Evolutionary conservation across 2,888 invertebrate genomes (phyloP).

Genomic region (Folsomia manolachei): DNA sequence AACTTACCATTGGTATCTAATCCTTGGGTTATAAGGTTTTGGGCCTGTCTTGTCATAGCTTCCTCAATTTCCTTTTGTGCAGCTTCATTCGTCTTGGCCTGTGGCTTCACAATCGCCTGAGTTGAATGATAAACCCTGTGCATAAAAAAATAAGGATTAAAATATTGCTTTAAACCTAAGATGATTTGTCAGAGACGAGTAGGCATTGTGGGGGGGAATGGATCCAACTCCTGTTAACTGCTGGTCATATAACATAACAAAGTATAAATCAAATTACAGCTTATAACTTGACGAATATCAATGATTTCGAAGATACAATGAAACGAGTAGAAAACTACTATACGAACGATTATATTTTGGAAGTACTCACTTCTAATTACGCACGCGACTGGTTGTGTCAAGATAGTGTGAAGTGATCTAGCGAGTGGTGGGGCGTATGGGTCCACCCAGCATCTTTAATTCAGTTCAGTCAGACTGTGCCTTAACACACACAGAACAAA

Average conservation of each 20-base stretch:
- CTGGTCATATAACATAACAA: conserved; percentile 13
- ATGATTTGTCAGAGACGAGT: background rate
- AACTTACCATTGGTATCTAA: conserved; percentile 62
- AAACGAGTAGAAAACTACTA: conserved; percentile 20
- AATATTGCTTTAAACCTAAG: background rate
- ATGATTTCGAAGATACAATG: background rate
- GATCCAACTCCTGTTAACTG: background rate
- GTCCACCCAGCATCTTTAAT: conserved; percentile 49
- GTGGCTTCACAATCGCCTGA: conserved; percentile 86
- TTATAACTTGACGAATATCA: conserved; percentile 9
- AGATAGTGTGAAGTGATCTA: conserved; percentile 42
- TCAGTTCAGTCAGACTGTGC: conserved; percentile 48
- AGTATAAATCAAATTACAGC: conserved; percentile 31
- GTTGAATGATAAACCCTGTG: conserved; percentile 78
- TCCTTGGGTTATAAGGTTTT: conserved; percentile 88
- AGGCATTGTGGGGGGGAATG: background rate
- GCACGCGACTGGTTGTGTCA: conserved; percentile 49
- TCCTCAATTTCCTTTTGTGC: conserved; percentile 94
- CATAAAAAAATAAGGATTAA: background rate
- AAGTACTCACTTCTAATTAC: conserved; percentile 51
- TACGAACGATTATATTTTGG: conserved; percentile 44
- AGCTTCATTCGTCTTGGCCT: conserved; percentile 91
- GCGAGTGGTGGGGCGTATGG: conserved; percentile 48
- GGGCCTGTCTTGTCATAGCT: conserved; percentile 94
- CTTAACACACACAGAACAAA: conserved; percentile 52